Evolutionary conservation across 1,140 invertebrate species (phyloP).

Genomic region (Bombus cullumanus): DNA sequence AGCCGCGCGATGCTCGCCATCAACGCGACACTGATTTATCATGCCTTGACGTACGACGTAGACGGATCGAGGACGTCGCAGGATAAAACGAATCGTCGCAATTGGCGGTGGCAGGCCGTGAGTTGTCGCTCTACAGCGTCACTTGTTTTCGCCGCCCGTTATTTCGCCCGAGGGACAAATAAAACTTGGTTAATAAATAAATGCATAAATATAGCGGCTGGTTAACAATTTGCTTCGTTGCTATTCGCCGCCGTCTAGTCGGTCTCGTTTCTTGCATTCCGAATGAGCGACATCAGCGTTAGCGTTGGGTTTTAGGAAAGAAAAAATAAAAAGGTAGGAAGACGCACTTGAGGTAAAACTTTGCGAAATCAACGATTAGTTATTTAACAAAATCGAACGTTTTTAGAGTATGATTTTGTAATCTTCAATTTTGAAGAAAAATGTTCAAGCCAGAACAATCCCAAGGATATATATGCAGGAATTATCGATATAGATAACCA

Average conservation of each 20-base stretch:
- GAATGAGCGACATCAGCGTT: background rate
- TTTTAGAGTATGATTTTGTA: background rate
- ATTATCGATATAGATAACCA: background rate
- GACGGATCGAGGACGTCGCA: slow-evolving; percentile 65
- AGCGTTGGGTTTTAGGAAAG: background rate
- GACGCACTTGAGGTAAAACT: background rate
- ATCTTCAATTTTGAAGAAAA: background rate
- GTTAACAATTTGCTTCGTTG: slow-evolving; percentile 48
- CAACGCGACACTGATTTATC: slow-evolving; percentile 67
- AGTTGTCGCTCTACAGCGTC: slow-evolving; percentile 57
- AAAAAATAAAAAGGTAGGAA: background rate
- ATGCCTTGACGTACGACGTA: slow-evolving; percentile 68
- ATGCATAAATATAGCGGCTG: slow-evolving; percentile 60
- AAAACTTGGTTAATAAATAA: slow-evolving; percentile 70
- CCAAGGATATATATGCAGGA: background rate
- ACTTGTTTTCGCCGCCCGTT: slow-evolving; percentile 61
- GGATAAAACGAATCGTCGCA: slow-evolving; percentile 67
- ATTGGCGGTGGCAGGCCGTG: slow-evolving; percentile 65
- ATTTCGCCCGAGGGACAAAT: slow-evolving; percentile 58
- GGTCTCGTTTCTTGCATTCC: background rate
- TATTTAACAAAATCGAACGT: background rate
- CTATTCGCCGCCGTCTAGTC: background rate
- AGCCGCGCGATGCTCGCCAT: slow-evolving; percentile 50
- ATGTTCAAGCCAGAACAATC: background rate
- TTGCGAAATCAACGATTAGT: background rate